Evolutionary conservation across 2,888 invertebrate genomes (phyloP).

Genomic region (Lithodes maja): DNA sequence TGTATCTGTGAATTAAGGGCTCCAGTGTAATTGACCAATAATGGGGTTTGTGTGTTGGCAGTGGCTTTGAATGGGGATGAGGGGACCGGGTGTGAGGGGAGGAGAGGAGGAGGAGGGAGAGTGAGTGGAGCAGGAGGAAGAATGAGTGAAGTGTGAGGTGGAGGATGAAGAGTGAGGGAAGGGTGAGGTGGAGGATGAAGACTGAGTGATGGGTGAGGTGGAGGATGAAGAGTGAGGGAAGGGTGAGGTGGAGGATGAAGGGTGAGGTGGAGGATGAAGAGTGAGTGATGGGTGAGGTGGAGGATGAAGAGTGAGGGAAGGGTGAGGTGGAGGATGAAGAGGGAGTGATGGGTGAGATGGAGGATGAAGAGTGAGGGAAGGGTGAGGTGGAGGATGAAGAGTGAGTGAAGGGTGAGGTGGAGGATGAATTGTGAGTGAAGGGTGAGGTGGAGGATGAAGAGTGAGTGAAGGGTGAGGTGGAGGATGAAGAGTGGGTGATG

Average conservation of each 20-base stretch:
- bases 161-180: background rate
- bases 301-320: background rate
- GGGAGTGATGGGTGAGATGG: background rate
- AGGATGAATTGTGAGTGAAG: background rate
- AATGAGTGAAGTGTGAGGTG: background rate
- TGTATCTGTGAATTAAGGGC: background rate
- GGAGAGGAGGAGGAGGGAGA: background rate
- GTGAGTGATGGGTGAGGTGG: constrained; percentile 4
- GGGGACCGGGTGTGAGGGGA: background rate
- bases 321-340: background rate
- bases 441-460: background rate
- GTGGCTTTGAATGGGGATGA: constrained; percentile 1
- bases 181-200: background rate
- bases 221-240: constrained; percentile 1
- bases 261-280: background rate
- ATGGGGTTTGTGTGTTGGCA: background rate
- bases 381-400: background rate
- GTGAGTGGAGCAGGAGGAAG: background rate
- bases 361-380: background rate
- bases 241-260: background rate
- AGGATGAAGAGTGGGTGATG: background rate
- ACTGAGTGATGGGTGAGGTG: background rate
- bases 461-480: background rate
- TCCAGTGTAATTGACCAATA: background rate
- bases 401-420: background rate